Evolutionary conservation across 2,888 invertebrate species (phyloP).

Genomic region (Anarsia innoxiella): DNA sequence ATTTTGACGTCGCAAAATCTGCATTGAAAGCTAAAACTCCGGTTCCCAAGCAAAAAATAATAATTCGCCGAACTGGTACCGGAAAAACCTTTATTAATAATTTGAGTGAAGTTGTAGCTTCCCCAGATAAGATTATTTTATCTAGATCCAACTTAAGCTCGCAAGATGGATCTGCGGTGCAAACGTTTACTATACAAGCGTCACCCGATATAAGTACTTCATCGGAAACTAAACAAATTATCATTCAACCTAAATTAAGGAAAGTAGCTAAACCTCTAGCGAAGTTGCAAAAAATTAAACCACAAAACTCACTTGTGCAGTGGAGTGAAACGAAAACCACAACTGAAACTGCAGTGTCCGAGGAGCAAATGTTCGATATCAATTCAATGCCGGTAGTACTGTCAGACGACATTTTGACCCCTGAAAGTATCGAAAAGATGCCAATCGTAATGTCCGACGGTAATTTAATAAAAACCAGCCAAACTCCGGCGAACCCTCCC

Average conservation of each 20-base stretch:
- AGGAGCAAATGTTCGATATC: constrained; percentile 78
- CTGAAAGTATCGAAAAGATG: constrained; percentile 81
- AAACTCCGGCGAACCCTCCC: constrained; percentile 40
- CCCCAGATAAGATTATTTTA: constrained; percentile 59
- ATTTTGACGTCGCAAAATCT: constrained; percentile 59
- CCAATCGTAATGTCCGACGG: constrained; percentile 76
- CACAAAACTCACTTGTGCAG: constrained; percentile 43
- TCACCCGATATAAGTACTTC: constrained; percentile 33
- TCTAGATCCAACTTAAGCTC: constrained; percentile 40
- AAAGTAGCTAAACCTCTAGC: constrained; percentile 46
- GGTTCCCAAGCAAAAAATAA: constrained; percentile 60
- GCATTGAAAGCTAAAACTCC: constrained; percentile 44
- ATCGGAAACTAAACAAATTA: constrained; percentile 49
- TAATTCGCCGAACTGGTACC: constrained; percentile 55
- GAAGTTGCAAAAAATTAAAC: constrained; percentile 54
- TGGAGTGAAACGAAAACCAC: constrained; percentile 35
- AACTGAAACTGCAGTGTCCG: constrained; percentile 24
- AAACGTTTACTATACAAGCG: constrained; percentile 63
- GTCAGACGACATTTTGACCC: constrained; percentile 80
- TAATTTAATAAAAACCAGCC: constrained; percentile 46
- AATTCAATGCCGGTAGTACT: constrained; percentile 85
- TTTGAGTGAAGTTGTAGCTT: constrained; percentile 40
- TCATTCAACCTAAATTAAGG: constrained; percentile 57
- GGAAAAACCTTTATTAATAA: constrained; percentile 50
- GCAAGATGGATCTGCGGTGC: constrained; percentile 51